Evolutionary conservation across 2,113 vertebrate genomes (phyloP).

Genomic region (Saccopteryx bilineata): DNA sequence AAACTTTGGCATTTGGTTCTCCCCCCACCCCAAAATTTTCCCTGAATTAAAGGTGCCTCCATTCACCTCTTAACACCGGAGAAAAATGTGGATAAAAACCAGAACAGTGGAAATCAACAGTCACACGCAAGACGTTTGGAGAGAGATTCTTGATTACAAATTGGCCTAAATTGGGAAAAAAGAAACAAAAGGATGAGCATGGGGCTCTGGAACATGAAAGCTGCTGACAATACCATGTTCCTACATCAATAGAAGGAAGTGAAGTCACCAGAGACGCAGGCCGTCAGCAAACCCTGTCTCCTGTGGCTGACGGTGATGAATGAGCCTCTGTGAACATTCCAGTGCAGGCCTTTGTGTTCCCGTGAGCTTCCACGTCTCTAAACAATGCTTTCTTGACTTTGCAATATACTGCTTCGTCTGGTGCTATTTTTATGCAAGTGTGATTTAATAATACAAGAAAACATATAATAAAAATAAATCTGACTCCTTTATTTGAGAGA

Average conservation of each 20-base stretch:
- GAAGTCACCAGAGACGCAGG: neutral
- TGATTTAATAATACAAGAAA: neutral
- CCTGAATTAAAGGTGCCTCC: neutral
- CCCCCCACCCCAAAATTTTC: neutral
- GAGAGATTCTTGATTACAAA: neutral
- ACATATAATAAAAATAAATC: neutral
- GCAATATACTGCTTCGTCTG: neutral
- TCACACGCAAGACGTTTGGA: neutral
- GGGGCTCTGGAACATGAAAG: neutral
- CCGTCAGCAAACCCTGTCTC: neutral
- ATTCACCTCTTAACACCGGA: neutral
- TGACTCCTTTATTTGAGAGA: neutral
- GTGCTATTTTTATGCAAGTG: conserved; percentile 34
- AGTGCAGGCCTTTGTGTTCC: neutral
- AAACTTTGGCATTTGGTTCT: neutral
- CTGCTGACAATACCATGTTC: neutral
- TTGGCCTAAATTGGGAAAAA: neutral
- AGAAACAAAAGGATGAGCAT: neutral
- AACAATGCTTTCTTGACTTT: conserved; percentile 7
- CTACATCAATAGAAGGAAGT: neutral
- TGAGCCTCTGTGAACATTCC: neutral
- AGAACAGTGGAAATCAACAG: neutral
- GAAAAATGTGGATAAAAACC: neutral
- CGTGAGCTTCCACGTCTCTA: neutral
- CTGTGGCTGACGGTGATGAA: neutral